Evolutionary conservation across 2,113 vertebrate species (phyloP), one percentile per base, ranked within the genome.

Genomic region (Sitta europaea): DNA sequence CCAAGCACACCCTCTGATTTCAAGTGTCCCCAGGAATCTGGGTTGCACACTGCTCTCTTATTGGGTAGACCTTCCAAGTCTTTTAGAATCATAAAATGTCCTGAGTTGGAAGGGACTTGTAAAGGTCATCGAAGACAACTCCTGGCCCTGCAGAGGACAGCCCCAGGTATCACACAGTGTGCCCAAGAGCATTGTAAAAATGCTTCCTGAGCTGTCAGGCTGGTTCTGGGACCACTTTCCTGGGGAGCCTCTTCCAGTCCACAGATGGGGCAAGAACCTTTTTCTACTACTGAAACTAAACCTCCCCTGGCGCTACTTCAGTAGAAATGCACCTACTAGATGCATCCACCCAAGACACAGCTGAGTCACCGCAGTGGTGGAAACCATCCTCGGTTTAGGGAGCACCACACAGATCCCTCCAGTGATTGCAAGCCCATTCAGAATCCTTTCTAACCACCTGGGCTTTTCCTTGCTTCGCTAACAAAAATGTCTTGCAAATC

Each of bases 251-350:
- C 1, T 19, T 40, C n/a, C 38, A 19, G 29, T 16, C 17, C 18
- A n/a, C 21, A 40, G 0, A 5, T 22, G 14, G 14, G 5, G 2
- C 6, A 62, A 27, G 4, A 68, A 22, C 3, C 1, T 47, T 40
- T 47, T 54, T 5, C 8, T 68, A 18, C 22, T 19, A 47, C 3
- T 2, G 0, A 54, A 3, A 17, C 3, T 35, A 35, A 90, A 61
- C 6, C 21, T 62, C 5, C 25, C 11, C 40, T 48, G 47, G 3
- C 31, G 24, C 51, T 43, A 7, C 14, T 54, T 35, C 47, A 4
- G 10, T 5, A 42, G 78, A 48, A 82, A 31, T 61, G 24, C 10
- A 79, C 24, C 14, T 58, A 25, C 3, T n/a, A n/a, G n/a, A n/a
- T n/a, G n/a, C n/a, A n/a, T n/a, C 2, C 11, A 2, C 6, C 9